These are phyloP conservation scores for Plebejus anna DNA, from an alignment of 2,888 invertebrate genomes.

Conservation along the genomic window DNA sequence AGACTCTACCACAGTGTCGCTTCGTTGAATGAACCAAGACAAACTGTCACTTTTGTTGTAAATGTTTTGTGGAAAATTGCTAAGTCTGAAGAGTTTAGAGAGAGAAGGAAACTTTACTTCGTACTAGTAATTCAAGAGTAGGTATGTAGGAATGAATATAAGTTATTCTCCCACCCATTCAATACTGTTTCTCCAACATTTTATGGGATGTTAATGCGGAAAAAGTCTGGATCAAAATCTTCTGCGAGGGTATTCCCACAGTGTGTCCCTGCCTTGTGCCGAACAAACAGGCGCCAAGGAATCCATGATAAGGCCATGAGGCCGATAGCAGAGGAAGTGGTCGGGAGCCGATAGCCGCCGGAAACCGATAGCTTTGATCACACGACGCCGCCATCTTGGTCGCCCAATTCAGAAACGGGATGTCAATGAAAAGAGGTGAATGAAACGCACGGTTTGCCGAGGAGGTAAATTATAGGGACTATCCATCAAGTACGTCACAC, in stretches of 20 bases:
- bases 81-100: no score
- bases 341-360: slow-evolving; percentile 7
- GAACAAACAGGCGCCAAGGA: slow-evolving; percentile 10
- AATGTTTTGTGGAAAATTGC: no score
- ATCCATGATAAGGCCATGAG: neutral
- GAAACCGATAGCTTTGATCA: slow-evolving; percentile 9
- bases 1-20: no score
- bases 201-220: neutral
- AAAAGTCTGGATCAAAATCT: neutral
- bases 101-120: no score
- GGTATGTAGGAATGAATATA: neutral
- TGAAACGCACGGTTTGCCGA: neutral
- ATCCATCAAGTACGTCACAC: no score
- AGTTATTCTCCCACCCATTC: no score
- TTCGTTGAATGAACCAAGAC: no score
- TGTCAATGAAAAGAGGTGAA: neutral
- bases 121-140: neutral
- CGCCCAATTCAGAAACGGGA: slow-evolving; percentile 2
- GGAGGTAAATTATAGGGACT: neutral
- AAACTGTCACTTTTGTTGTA: no score
- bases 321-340: slow-evolving; percentile 13
- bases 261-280: neutral
- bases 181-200: no score
- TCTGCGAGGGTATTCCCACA: neutral
- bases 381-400: slow-evolving; percentile 12